Percentiles rank a stretch among this genome's conserved stretches.
These are phyloP conservation scores for Caenorhabditis imperialis DNA, from an alignment of 2,888 invertebrate genomes.

Conservation along the genomic window DNA sequence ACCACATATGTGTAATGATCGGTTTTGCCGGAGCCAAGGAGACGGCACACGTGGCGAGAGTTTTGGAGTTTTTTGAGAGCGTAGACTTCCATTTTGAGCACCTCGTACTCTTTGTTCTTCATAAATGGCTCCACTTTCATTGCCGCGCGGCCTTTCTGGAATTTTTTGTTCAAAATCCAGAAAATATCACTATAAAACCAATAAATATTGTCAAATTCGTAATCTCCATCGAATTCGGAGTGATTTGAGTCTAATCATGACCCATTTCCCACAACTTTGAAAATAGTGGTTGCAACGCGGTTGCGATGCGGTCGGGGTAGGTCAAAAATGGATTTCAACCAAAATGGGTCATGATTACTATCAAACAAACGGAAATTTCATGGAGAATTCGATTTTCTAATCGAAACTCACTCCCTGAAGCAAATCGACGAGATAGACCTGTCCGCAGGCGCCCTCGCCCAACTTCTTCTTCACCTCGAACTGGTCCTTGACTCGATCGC, in stretches of 20 bases:
- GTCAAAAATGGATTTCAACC: too few relatives aligned
- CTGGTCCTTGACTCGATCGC: constrained; percentile 62
- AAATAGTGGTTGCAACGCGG: too few relatives aligned
- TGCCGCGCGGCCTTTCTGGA: constrained; percentile 59
- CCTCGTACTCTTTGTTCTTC: constrained; percentile 71
- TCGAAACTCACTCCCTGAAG: constrained; percentile 23
- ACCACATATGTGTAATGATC: constrained; percentile 68
- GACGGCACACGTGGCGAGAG: constrained; percentile 67
- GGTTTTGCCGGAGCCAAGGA: constrained; percentile 61
- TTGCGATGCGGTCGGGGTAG: too few relatives aligned
- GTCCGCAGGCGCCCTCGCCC: constrained; percentile 71
- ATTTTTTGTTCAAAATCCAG: not conserved
- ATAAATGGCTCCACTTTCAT: constrained; percentile 72
- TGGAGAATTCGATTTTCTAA: not conserved
- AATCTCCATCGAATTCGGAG: too few relatives aligned
- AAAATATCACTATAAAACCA: too few relatives aligned
- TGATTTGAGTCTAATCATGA: too few relatives aligned
- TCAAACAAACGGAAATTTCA: too few relatives aligned
- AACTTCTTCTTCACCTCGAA: constrained; percentile 69
- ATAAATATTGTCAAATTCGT: too few relatives aligned
- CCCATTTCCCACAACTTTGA: too few relatives aligned
- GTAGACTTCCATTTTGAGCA: constrained; percentile 74
- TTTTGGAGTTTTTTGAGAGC: constrained; percentile 68
- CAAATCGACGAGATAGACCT: constrained; percentile 55
- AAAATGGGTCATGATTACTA: too few relatives aligned